Evolutionary conservation across 2,113 vertebrate genomes (phyloP).

Genomic region (pig (Sus scrofa)): T2T-Sscrofa CM000823.6:23791001-23791500

Average conservation of each 20-base stretch:
- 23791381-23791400: neutral
- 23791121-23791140: neutral
- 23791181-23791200: conserved; percentile 44
- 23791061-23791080: neutral
- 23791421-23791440: neutral
- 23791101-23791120: neutral
- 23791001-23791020: neutral
- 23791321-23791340: neutral
- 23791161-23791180: conserved; percentile 78
- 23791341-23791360: neutral
- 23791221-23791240: neutral
- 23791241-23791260: neutral
- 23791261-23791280: neutral
- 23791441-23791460: neutral
- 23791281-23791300: neutral
- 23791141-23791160: neutral
- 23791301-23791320: conserved; percentile 29
- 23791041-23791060: neutral
- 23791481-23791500: neutral
- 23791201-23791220: neutral
- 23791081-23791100: neutral
- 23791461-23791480: neutral
- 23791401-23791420: neutral
- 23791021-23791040: neutral
- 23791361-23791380: neutral